A percentile compares a stretch with the other conserved stretches of the same genome.
Evolutionary conservation across 2,888 invertebrate genomes (phyloP).

Genomic region (Tineola bisselliella): DNA sequence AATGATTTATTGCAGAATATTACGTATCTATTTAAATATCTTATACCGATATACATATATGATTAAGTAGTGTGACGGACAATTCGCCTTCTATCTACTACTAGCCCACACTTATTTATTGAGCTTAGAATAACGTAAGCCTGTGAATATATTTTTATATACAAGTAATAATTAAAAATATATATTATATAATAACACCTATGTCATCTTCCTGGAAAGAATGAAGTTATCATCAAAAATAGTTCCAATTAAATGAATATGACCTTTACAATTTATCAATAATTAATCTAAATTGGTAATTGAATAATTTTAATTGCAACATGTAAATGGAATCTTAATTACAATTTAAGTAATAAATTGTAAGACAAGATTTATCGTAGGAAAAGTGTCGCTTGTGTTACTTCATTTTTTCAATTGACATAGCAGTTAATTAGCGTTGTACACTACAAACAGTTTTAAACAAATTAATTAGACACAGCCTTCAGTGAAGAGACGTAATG

Average conservation of each 20-base stretch:
- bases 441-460: constrained; percentile 2
- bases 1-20: constrained; percentile 28
- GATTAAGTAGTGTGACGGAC: background rate
- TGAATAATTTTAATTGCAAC: background rate
- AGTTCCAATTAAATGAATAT: background rate
- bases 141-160: too few species aligned
- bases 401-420: background rate
- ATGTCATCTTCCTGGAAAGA: background rate
- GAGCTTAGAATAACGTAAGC: too few species aligned
- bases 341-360: background rate
- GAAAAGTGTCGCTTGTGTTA: background rate
- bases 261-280: background rate
- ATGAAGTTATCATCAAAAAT: background rate
- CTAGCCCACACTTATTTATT: background rate
- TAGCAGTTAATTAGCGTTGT: constrained; percentile 8
- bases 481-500: constrained; percentile 11
- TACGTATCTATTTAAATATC: background rate
- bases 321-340: background rate
- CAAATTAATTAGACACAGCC: constrained; percentile 16
- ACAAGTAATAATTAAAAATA: too few species aligned
- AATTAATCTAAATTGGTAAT: background rate
- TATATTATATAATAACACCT: too few species aligned
- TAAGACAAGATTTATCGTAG: background rate
- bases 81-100: background rate
- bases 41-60: background rate